Evolutionary conservation across 2,113 vertebrate species (phyloP), one percentile per base, ranked within the genome.

Genomic region (Anthoscopus minutus): DNA sequence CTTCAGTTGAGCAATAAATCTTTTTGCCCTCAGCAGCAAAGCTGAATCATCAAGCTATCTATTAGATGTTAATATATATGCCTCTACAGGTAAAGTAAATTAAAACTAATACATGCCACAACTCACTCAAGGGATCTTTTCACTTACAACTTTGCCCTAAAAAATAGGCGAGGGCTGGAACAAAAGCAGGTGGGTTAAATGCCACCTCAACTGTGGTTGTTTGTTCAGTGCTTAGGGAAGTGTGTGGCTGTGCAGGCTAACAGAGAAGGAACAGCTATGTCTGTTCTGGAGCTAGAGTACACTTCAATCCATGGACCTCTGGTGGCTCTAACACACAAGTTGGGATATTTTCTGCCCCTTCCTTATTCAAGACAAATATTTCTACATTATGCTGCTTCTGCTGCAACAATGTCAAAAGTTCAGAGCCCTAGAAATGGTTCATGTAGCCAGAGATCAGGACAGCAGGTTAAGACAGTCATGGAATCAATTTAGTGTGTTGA

Each of bases 1-100:
- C 25, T 88, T 80, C 22, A 50, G 28, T 28, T 80, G 44, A 71
- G 16, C 79, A 71, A 77, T 56, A 83, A 57, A 62, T 73, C 22
- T 70, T 88, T 88, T 92, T 86, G 83, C 77, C 64, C 54, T 96
- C 56, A 91, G 80, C 83, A 73, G 72, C 45, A 73, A 86, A 80
- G 60, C 31, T 83, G 80, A 92, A 83, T 92, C 86, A 96, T 83
- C 64, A 70, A 73, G 58, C 42, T 86, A 61, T 83, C 67, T 77
- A 54, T 50, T 81, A 86, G 77, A 38, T 73, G 51, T 62, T 93
- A 91, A 69, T 18, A 77, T 73, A 66, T 95, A 81, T 81, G 47
- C 77, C 72, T 67, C 60, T 91, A 89, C 38, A 90, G 64, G 72
- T 86, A 90, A 88, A 82, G 45, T 27, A 91, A 65, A 88, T 88